These are phyloP conservation scores for Linnaemya tessellans DNA, from an alignment of 2,888 invertebrate species.

Conservation along the genomic window DNA sequence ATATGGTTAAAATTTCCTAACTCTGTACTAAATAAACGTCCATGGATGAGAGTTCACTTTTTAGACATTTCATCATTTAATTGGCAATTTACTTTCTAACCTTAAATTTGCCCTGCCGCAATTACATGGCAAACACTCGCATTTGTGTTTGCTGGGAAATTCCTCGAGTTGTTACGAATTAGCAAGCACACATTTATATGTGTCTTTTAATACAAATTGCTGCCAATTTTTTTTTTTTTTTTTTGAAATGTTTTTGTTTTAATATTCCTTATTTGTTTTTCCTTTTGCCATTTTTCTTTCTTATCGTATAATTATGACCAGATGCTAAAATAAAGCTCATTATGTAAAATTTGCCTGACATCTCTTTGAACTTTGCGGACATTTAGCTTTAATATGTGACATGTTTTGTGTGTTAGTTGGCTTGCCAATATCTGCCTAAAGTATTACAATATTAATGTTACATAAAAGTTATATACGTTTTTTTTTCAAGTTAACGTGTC, in stretches of 20 bases:
- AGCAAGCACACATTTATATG: neutral
- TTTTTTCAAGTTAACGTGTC: conserved; percentile 4
- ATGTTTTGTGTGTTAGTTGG: neutral
- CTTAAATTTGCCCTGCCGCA: no score
- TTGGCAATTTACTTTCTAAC: no score
- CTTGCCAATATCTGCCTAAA: no score
- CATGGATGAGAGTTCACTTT: no score
- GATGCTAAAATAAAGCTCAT: conserved; percentile 14
- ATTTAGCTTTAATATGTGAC: neutral
- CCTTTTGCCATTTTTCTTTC: neutral
- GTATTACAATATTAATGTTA: no score
- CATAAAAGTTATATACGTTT: neutral
- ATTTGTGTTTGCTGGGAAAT: no score
- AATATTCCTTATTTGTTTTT: neutral
- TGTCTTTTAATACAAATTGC: neutral
- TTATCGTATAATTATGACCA: conserved; percentile 38
- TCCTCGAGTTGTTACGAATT: no score
- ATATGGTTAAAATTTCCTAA: no score
- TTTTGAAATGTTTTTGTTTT: neutral
- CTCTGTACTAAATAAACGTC: no score
- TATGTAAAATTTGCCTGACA: neutral
- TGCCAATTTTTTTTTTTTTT: neutral
- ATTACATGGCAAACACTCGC: no score
- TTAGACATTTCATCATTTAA: no score
- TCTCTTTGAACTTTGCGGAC: conserved; percentile 15